Evolutionary conservation across 1,140 invertebrate genomes (phyloP), one percentile per base, ranked within the genome.

Genomic region (Xylocopa sonorina): DNA sequence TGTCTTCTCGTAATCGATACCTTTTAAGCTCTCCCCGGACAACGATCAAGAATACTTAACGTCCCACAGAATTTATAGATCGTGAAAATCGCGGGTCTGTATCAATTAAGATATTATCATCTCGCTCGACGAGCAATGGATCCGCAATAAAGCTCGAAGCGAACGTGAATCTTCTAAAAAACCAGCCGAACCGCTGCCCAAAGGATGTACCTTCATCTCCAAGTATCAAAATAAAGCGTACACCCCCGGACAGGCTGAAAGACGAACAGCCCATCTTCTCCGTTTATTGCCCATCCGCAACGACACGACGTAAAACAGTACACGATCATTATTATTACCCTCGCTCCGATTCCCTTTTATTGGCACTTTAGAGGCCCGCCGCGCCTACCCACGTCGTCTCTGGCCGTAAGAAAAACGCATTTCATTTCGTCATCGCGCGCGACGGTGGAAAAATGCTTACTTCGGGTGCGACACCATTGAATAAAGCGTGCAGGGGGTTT

Each of bases 361-460:
- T 46, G 72, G 32, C 58, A 63, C 72, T 63, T 74, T 64, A 50
- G 7, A 41, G 3, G 46, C 6, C 21, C n/a, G 24, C 41, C 51
- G n/a, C 38, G 3, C 18, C 27, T 24, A 16, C 27, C 41, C 51
- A 29, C 38, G 3, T 21, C 27, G 41, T 16, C 27, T 6, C 16
- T n/a, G 5, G 14, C 29, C 46, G 58, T 21, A 74, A 74, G 72
- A 74, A 66, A 74, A 74, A 66, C 72, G 72, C 58, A 64, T 74
- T 55, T 68, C 74, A 67, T 68, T 57, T 68, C 34, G 64, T 76
- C 63, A 67, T 68, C 62, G 34, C 6, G 60, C n/a, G 1, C 14
- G 3, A 12, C 24, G 34, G 34, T 10, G 38, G 57, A 62, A 72
- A 78, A 78, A 68, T 78, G 76, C 76, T 78, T 78, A 72, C 67